Conservation (phyloP, 2,113 vertebrate genomes). For the Callospermophilus lateralis region DNA sequence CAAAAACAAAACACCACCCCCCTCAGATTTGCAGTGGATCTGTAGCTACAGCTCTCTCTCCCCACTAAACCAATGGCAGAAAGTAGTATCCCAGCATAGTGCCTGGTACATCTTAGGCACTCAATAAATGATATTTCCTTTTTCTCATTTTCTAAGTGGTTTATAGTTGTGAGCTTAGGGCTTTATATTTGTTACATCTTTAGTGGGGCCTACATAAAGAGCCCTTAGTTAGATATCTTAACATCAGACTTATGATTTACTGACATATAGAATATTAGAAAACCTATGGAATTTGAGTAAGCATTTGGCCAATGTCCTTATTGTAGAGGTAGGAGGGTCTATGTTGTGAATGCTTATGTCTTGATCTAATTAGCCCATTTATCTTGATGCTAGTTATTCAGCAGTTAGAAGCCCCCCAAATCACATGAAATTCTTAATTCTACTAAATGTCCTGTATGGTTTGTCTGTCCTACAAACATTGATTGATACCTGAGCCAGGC, state of each 20-base stretch:
- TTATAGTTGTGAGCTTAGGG: not conserved
- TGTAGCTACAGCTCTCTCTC: not conserved
- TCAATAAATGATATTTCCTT: not conserved
- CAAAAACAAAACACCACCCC: too few species aligned
- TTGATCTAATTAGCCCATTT: not conserved
- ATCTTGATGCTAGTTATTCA: not conserved
- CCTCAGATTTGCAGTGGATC: not conserved
- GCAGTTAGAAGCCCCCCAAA: not conserved
- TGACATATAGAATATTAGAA: not conserved
- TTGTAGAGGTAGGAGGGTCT: not conserved
- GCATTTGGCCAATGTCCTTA: not conserved
- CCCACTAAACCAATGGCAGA: not conserved
- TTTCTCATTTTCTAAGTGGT: conserved; percentile 31
- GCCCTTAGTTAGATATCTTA: not conserved
- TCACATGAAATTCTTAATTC: not conserved
- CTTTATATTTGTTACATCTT: not conserved
- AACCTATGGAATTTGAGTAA: not conserved
- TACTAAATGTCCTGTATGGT: not conserved
- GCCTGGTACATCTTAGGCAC: not conserved
- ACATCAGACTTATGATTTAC: not conserved
- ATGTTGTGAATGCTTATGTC: not conserved
- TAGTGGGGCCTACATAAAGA: not conserved
- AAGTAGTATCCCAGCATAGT: not conserved
- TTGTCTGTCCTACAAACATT: conserved; percentile 2
- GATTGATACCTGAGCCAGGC: not conserved